Evolutionary conservation across 2,888 invertebrate species (phyloP), one percentile per base, ranked within the genome.

Genomic region (Operophtera brumata): DNA sequence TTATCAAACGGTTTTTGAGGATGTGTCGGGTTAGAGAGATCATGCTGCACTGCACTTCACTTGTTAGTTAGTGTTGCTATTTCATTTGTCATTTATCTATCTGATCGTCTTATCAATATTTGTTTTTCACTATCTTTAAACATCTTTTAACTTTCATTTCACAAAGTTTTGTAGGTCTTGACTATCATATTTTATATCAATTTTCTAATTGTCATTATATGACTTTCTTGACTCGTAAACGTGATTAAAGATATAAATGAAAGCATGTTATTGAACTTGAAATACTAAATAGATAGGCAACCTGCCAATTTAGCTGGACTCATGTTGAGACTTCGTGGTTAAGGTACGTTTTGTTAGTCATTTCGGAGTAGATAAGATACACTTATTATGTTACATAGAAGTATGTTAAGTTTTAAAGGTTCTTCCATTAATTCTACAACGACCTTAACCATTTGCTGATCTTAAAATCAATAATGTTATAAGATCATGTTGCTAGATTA

Each of bases 401-500:
- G 69, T 78, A 77, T 77, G 70, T 80, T 84, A 80, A 78, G 79
- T 82, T 83, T 67, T 69, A 74, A 73, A 70, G 82, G n/a, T 81
- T 86, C 84, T 86, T 84, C 85, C 85, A 84, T 82, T 82, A 80
- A 70, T 78, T 75, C 75, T 75, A 71, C 73, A 73, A 58, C 62
- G 48, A 59, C 69, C 71, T 72, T 70, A 68, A 69, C 72, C 69
- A 68, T 58, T 57, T 50, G 54, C n/a, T n/a, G n/a, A n/a, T n/a
- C n/a, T n/a, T n/a, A n/a, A n/a, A n/a, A n/a, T n/a, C n/a, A n/a
- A n/a, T n/a, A n/a, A n/a, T n/a, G n/a, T n/a, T n/a, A n/a, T n/a
- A n/a, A n/a, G n/a, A n/a, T 57, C 59, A 47, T 55, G 56, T 57
- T 54, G 62, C 59, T 62, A 59, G 62, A 51, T 54, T 52, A 47